A percentile compares a stretch with the other conserved stretches of the same genome.
Conservation (phyloP, 2,113 vertebrate species). For the Epinephelus lanceolatus region DNA sequence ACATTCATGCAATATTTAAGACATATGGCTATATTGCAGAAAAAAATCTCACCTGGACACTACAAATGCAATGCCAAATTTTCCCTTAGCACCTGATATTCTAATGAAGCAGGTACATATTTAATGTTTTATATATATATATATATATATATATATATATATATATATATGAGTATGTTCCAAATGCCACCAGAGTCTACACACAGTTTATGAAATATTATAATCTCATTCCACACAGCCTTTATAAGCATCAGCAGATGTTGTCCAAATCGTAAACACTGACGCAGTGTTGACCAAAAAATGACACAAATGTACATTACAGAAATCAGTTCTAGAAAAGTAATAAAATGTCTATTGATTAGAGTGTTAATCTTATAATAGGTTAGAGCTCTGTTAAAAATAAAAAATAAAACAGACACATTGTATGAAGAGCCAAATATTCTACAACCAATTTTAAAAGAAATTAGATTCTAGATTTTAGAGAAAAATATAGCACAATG, state of each 20-base stretch:
- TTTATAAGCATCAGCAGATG: neutral
- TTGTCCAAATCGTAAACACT: neutral
- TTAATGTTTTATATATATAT: neutral
- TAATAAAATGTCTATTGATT: neutral
- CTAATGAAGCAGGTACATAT: neutral
- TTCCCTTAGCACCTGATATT: neutral
- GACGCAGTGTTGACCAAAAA: neutral
- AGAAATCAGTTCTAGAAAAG: neutral
- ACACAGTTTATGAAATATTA: neutral
- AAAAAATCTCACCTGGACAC: slow-evolving; percentile 1
- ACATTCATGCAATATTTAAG: slow-evolving; percentile 20
- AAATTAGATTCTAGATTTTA: neutral
- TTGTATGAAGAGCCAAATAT: neutral
- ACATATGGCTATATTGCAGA: neutral
- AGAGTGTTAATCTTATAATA: neutral
- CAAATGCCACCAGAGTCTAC: neutral
- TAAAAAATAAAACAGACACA: neutral
- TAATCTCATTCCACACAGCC: neutral
- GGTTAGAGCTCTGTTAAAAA: neutral
- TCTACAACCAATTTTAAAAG: neutral
- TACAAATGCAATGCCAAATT: neutral
- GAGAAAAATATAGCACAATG: neutral
- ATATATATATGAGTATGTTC: neutral
- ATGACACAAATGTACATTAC: neutral
- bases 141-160: too few relatives aligned